Evolutionary conservation across 2,113 vertebrate genomes (phyloP).

Genomic region (Catharus minimus): DNA sequence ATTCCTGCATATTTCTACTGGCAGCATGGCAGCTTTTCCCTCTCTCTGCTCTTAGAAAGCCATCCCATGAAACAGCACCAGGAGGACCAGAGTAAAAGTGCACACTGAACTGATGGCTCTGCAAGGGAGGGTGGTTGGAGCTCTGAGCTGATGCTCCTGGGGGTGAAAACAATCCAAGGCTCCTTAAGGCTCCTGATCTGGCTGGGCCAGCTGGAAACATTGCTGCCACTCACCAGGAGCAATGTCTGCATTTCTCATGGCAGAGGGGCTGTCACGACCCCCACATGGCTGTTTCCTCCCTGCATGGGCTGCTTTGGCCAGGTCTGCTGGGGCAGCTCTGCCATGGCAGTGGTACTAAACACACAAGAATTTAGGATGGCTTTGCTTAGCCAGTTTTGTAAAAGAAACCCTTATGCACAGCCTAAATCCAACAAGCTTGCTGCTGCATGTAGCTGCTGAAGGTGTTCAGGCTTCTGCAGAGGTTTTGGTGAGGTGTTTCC

Average conservation of each 20-base stretch:
- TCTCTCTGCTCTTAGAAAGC: not conserved
- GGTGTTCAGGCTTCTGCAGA: not conserved
- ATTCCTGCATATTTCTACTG: slow-evolving; percentile 50
- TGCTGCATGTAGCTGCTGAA: not conserved
- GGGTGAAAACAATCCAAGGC: not conserved
- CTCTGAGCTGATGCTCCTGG: not conserved
- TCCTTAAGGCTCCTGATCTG: not conserved
- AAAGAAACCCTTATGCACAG: not conserved
- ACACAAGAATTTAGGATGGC: not conserved
- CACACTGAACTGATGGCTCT: not conserved
- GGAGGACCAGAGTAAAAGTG: not conserved
- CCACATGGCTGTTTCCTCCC: rapidly evolving
- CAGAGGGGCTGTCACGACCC: not conserved
- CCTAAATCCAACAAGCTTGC: not conserved
- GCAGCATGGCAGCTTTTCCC: not conserved
- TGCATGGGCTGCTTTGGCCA: rapidly evolving
- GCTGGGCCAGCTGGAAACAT: not conserved
- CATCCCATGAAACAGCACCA: not conserved
- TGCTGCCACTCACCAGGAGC: rapidly evolving
- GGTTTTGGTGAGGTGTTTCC: rapidly evolving
- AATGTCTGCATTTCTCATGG: not conserved
- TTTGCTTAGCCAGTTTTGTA: not conserved
- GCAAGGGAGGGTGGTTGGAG: not conserved
- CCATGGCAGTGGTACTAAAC: not conserved
- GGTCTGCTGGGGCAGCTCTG: not conserved